Base-by-base conservation (phyloP, 2,888 invertebrate genomes). In the Melanargia galathea region DNA sequence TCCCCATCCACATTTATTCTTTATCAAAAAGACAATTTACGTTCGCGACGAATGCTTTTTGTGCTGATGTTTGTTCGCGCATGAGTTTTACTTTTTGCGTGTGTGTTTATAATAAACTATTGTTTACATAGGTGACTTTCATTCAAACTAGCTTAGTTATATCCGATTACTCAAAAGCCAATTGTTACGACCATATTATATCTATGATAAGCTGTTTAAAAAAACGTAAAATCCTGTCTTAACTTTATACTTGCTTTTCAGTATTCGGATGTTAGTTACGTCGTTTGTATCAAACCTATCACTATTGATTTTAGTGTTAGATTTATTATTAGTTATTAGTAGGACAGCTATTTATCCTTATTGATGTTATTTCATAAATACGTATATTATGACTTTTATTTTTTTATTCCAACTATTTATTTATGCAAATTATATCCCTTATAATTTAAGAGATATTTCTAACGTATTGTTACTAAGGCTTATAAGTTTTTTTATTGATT, bases 211-310 rank as follows among this genome's bases (percentile, higher is more conserved):
- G 5, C 3, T 13, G 13, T 38, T 13, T 38, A n/a, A n/a, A n/a
- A n/a, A n/a, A n/a, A n/a, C n/a, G 30, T 30, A 30, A 30, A 0
- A 30, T 6, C 30, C 30, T 30, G 7, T 30, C n/a, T 1, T 26
- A 30, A 30, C 35, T 35, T 35, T 35, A 13, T 13, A 35, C 11
- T 18, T 8, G 43, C 43, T 43, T 43, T 43, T 16, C 43, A 18
- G 43, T 43, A 43, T 18, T 43, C 43, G 43, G 43, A 2, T 2
- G 16, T 16, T 18, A 18, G 8, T 43, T 43, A 18, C 8, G 43
- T 18, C 43, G 43, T 18, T 43, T 76, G 84, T 90, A 90, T 90
- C 90, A 88, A 89, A 90, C 86, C 87, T 73, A 75, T 84, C 84
- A 86, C 83, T 72, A 67, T 76, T 78, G 75, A 71, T 71, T 57